Base-by-base conservation (phyloP, 1,140 invertebrate genomes). In the Mycetomoellerius zeteki region DNA sequence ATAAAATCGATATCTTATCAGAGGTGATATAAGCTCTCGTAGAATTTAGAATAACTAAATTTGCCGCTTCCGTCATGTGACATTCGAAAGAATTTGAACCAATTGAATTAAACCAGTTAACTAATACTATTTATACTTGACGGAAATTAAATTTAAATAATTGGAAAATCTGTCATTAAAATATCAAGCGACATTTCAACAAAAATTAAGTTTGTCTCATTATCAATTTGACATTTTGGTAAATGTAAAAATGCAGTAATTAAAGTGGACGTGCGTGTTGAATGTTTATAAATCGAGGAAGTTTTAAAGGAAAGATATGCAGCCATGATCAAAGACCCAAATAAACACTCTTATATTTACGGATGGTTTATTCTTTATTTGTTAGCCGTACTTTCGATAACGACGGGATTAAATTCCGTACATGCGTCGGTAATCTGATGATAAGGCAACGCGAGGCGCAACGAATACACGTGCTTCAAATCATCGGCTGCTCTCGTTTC, bases 1-100 rank as follows among this genome's bases (percentile, higher is more conserved):
- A 84, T 84, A 75, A 84, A 84, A 84, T 84, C 80, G 69, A 84
- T 84, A 84, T 84, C 80, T 84, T 84, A 84, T 84, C 80, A 33
- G 50, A 24, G 10, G 10, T 43, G 24, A 75, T 84, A 75, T 33
- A 50, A 84, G 24, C 52, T 60, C n/a, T 5, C 43, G 47, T 73
- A 69, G 8, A 27, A 7, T 58, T 73, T 72, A 47, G 24, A 82
- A 37, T 60, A 67, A 71, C 69, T 58, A 73, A 82, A 82, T 82
- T 82, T 24, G 47, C 14, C 56, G 80, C 33, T 47, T 72, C 33
- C 67, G 24, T 82, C 19, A 73, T 58, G 16, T 62, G 30, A 16
- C 21, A 58, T n/a, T 14, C 14, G 4, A 69, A 71, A 82, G 24
- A 82, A 72, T 72, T 81, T 80, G 6, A 52, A 80, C 8, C 30